A percentile compares a stretch with the other conserved stretches of the same genome.
Evolutionary conservation across 2,888 invertebrate genomes (phyloP).

Genomic region (Caenorhabditis afra): DNA sequence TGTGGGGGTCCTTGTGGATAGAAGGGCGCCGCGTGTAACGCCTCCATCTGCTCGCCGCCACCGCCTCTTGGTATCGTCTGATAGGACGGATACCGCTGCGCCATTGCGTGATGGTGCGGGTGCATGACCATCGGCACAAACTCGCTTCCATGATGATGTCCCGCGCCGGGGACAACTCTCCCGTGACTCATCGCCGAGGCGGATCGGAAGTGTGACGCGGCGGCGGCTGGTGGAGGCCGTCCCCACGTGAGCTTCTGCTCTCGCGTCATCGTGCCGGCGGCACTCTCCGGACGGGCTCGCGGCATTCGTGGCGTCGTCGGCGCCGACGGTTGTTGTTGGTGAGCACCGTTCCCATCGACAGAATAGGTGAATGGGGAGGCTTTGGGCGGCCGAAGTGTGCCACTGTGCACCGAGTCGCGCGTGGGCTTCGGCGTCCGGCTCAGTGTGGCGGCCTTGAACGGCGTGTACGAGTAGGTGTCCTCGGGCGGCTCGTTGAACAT

Average conservation of each 20-base stretch:
- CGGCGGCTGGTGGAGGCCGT: constrained; percentile 21
- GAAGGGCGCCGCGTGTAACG: constrained; percentile 32
- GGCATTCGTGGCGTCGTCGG: constrained; percentile 49
- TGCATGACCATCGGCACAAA: constrained; percentile 43
- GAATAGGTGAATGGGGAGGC: constrained; percentile 46
- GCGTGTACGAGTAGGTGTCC: constrained; percentile 51
- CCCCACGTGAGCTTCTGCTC: constrained; percentile 61
- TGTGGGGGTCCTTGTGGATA: constrained; percentile 25
- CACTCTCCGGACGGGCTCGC: constrained; percentile 52
- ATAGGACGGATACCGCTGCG: constrained; percentile 49
- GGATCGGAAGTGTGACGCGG: constrained; percentile 41
- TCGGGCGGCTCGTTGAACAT: constrained; percentile 51
- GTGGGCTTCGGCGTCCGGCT: constrained; percentile 55
- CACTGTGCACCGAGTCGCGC: constrained; percentile 48
- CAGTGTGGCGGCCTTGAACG: constrained; percentile 56
- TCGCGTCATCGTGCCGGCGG: constrained; percentile 54
- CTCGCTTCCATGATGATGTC: constrained; percentile 40
- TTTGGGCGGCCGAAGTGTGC: constrained; percentile 58
- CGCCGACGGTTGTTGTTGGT: constrained; percentile 29
- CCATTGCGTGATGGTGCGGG: constrained; percentile 5
- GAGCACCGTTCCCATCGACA: no score
- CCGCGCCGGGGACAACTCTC: no score
- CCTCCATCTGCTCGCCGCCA: constrained; percentile 18
- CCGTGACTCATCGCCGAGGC: constrained; percentile 57
- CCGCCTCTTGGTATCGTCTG: constrained; percentile 42